A percentile compares a stretch with the other conserved stretches of the same genome.
These are phyloP conservation scores for Xestia c-nigrum DNA, from an alignment of 2,888 invertebrate species.

Conservation along the genomic window DNA sequence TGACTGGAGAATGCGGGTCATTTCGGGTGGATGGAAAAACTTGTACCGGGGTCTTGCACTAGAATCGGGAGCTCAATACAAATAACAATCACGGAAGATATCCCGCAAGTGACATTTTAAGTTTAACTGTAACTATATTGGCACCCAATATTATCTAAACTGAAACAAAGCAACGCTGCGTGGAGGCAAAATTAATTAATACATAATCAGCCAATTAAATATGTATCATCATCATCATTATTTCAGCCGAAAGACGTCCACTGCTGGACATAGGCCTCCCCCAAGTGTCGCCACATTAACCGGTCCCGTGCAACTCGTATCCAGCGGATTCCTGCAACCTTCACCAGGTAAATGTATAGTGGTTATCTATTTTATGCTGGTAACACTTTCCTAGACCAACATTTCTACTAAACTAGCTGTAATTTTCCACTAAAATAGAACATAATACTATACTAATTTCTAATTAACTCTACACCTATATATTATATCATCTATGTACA, in stretches of 20 bases:
- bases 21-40: no score
- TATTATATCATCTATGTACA: not conserved
- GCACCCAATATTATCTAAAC: not conserved
- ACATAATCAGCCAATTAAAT: not conserved
- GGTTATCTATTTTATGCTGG: not conserved
- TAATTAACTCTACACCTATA: slow-evolving; percentile 23
- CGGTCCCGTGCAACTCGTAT: no score
- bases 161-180: not conserved
- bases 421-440: not conserved
- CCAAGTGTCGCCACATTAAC: no score
- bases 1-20: no score
- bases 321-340: no score
- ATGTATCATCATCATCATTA: no score
- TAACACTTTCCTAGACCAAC: not conserved
- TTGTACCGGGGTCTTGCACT: no score
- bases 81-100: no score
- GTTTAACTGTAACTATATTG: not conserved
- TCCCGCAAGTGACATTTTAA: no score
- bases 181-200: not conserved
- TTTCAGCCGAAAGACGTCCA: no score
- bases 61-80: no score
- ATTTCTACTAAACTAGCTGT: not conserved
- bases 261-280: no score
- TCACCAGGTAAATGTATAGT: not conserved
- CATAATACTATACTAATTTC: slow-evolving; percentile 15